These are phyloP conservation scores for Heterodera schachtii DNA, from an alignment of 1,140 invertebrate species.

Conservation along the genomic window DNA sequence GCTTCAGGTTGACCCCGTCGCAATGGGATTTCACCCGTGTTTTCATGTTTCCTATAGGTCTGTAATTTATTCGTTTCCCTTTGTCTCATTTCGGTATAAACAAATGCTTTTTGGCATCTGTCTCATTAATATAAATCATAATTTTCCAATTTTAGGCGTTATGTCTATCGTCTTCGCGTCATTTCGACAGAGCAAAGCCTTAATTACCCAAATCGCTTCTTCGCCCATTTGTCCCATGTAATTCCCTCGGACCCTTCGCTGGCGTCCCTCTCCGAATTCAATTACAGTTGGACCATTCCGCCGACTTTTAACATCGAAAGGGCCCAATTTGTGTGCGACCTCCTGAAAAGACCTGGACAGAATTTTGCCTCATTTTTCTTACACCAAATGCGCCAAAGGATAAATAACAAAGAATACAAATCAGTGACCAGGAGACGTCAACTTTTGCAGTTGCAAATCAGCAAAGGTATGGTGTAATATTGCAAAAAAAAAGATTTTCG, in stretches of 20 bases:
- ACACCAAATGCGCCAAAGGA: slow-evolving; percentile 41
- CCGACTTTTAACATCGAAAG: slow-evolving; percentile 42
- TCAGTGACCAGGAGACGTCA: slow-evolving; percentile 33
- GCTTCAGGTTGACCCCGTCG: slow-evolving; percentile 47
- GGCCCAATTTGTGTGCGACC: slow-evolving; percentile 30
- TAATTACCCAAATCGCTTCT: background rate
- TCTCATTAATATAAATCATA: background rate
- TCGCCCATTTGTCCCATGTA: background rate
- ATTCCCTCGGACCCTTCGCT: slow-evolving; percentile 30
- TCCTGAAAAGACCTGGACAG: slow-evolving; percentile 38
- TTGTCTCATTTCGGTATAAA: background rate
- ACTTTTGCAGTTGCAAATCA: slow-evolving; percentile 37
- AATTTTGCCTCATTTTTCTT: slow-evolving; percentile 58
- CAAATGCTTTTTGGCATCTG: background rate
- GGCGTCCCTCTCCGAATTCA: slow-evolving; percentile 42
- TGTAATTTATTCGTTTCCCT: background rate
- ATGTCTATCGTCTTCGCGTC: slow-evolving; percentile 53
- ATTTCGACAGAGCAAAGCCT: slow-evolving; percentile 18
- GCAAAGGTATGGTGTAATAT: background rate
- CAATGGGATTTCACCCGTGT: slow-evolving; percentile 46
- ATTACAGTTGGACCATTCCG: slow-evolving; percentile 53
- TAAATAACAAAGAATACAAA: slow-evolving; percentile 21
- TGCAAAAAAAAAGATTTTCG: background rate
- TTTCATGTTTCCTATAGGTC: slow-evolving; percentile 50
- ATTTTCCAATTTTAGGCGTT: slow-evolving; percentile 37